Evolutionary conservation across 35 echinoderm and acorn worm genomes (phyloP).

Genomic region (Ophioderma brevispina): DNA sequence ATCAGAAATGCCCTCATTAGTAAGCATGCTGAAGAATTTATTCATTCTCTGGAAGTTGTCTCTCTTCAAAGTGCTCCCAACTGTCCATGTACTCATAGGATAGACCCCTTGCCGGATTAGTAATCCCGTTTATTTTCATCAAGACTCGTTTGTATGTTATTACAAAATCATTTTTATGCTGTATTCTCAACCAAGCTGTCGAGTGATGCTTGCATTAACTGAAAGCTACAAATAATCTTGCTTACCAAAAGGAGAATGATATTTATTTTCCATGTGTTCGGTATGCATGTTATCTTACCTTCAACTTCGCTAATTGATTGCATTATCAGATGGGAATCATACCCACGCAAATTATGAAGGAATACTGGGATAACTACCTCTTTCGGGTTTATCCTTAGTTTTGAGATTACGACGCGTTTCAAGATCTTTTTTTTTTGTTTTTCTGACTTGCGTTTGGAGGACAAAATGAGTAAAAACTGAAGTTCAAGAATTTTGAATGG

Average conservation of each 20-base stretch:
- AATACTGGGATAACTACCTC: conserved; percentile 1
- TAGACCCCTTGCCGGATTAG: not conserved
- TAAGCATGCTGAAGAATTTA: too few relatives aligned
- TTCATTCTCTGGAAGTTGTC: too few relatives aligned
- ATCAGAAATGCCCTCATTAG: too few relatives aligned
- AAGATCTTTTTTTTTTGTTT: too few relatives aligned
- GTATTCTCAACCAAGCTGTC: not conserved
- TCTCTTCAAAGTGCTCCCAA: too few relatives aligned
- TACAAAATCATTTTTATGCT: not conserved
- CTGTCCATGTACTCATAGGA: not conserved
- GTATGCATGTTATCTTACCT: conserved; percentile 36
- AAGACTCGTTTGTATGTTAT: not conserved
- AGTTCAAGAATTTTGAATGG: too few relatives aligned
- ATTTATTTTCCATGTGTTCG: conserved; percentile 52
- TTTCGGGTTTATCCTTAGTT: conserved; percentile 14
- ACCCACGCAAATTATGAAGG: conserved; percentile 32
- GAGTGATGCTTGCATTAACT: conserved; percentile 4
- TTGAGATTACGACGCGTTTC: conserved; percentile 49
- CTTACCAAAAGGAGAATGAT: conserved; percentile 8
- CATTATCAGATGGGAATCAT: conserved; percentile 43
- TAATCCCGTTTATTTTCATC: not conserved
- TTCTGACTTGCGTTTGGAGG: too few relatives aligned
- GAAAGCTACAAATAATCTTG: not conserved
- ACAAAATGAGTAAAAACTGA: too few relatives aligned
- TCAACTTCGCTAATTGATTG: conserved; percentile 13